These are phyloP conservation scores for Lochmaea capreae DNA, from an alignment of 2,888 invertebrate genomes.

Conservation along the genomic window DNA sequence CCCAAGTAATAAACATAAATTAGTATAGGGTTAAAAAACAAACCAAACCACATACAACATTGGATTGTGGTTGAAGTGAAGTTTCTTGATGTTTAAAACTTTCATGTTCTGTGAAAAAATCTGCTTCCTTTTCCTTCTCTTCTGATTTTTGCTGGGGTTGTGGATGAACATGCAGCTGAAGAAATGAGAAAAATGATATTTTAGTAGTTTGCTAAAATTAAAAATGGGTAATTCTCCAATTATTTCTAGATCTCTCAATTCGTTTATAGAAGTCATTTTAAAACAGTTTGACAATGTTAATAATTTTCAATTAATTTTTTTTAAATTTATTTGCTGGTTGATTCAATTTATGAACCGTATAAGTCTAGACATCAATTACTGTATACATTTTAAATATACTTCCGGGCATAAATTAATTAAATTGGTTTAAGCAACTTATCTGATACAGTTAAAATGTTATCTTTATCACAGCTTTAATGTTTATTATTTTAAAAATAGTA, in stretches of 20 bases:
- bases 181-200: conserved; percentile 27
- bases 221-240: conserved; percentile 12
- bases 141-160: conserved; percentile 69
- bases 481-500: not conserved
- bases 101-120: conserved; percentile 91
- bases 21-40: conserved; percentile 24
- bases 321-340: not conserved
- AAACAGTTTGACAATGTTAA: not conserved
- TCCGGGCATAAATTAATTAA: not conserved
- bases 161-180: conserved; percentile 80
- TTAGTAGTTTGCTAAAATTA: conserved; percentile 8
- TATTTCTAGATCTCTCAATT: not conserved
- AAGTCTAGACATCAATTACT: conserved; percentile 1
- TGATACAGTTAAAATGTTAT: not conserved
- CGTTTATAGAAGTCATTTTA: not conserved
- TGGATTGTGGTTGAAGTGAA: conserved; percentile 43
- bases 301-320: too few relatives aligned
- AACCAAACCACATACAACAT: conserved; percentile 50
- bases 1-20: not conserved
- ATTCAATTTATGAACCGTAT: not conserved
- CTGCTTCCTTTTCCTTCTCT: conserved; percentile 78
- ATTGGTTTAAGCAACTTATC: not conserved
- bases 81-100: conserved; percentile 53
- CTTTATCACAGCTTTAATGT: not conserved
- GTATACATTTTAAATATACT: not conserved